A percentile compares a stretch with the other conserved stretches of the same genome.
phyloP scores from a whole-genome alignment of 2,113 vertebrate species.

The Sphaerodactylus townsendi region DNA sequence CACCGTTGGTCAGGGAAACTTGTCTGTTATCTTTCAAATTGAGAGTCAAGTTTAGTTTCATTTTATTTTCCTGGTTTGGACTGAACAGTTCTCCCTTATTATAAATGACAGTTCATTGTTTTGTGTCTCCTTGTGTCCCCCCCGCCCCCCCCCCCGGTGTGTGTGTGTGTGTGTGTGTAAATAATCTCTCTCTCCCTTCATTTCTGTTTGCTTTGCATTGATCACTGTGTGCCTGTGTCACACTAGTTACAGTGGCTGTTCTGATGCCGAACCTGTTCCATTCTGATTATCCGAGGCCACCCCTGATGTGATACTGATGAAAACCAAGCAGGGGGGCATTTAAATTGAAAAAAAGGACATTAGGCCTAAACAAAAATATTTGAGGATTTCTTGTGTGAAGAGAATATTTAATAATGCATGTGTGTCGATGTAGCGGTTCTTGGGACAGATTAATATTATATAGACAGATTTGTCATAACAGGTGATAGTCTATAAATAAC shows the following conservation, averaged over 20 bases:
- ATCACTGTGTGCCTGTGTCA: slow-evolving; percentile 58
- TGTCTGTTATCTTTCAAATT: not conserved
- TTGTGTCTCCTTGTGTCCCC: slow-evolving; percentile 17
- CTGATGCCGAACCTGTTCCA: slow-evolving; percentile 58
- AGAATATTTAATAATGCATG: slow-evolving; percentile 28
- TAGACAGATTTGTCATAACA: not conserved
- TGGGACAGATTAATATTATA: not conserved
- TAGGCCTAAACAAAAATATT: slow-evolving; percentile 35
- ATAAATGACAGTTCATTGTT: slow-evolving; percentile 50
- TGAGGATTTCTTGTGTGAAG: slow-evolving; percentile 34
- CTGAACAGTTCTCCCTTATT: slow-evolving; percentile 46
- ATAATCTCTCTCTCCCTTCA: slow-evolving; percentile 24
- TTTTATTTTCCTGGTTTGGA: slow-evolving; percentile 12
- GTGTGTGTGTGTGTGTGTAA: slow-evolving; percentile 61
- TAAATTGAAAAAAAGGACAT: slow-evolving; percentile 59
- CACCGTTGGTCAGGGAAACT: too few relatives aligned
- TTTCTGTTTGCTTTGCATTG: slow-evolving; percentile 53
- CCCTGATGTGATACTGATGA: slow-evolving; percentile 75
- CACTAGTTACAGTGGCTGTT: slow-evolving; percentile 54
- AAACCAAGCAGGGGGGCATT: slow-evolving; percentile 66
- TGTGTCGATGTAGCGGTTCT: not conserved
- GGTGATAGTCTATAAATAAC: too few relatives aligned
- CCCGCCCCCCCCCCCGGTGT: too few relatives aligned
- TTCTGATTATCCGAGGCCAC: slow-evolving; percentile 59
- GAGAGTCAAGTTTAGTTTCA: not conserved